Percentiles rank a stretch among this genome's conserved stretches.
phyloP scores from a whole-genome alignment of 23 tunicate genomes.

The Clavelina lepadiformis region DNA sequence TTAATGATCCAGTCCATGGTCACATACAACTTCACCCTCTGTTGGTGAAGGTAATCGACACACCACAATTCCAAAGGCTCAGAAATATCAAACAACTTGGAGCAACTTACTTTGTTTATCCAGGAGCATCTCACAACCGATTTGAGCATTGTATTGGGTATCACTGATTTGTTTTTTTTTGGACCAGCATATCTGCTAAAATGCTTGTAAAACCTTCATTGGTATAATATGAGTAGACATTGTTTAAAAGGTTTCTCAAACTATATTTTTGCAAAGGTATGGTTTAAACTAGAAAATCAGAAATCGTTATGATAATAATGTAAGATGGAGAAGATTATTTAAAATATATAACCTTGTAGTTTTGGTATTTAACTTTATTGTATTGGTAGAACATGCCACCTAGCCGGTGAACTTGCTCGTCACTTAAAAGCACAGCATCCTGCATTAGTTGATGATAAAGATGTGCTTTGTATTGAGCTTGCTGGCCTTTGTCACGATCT shows the following conservation, averaged over 20 bases:
- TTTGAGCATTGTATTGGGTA: constrained; percentile 88
- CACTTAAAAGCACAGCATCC: constrained; percentile 42
- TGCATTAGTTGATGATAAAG: constrained; percentile 27
- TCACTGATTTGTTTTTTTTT: too few relatives aligned
- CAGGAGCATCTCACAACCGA: constrained; percentile 78
- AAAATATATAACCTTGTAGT: too few relatives aligned
- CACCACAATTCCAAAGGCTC: constrained; percentile 80
- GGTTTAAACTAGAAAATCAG: too few relatives aligned
- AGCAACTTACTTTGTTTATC: constrained; percentile 40
- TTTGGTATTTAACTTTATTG: too few relatives aligned
- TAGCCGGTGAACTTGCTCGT: constrained; percentile 59
- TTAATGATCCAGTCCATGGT: constrained; percentile 83
- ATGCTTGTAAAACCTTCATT: too few relatives aligned
- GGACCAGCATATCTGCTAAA: too few relatives aligned
- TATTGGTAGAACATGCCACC: constrained; percentile 53
- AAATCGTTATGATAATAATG: too few relatives aligned
- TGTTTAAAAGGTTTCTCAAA: too few relatives aligned
- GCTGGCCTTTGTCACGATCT: constrained; percentile 87
- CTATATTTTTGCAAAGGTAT: too few relatives aligned
- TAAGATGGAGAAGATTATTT: too few relatives aligned
- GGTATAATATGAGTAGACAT: too few relatives aligned
- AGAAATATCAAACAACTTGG: constrained; percentile 76
- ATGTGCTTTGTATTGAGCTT: constrained; percentile 70
- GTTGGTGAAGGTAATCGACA: constrained; percentile 65
- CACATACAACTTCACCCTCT: constrained; percentile 40